Percentiles rank a stretch among this genome's conserved stretches.
Evolutionary conservation across 2,113 vertebrate species (phyloP).

Genomic region (Isurus oxyrinchus): DNA sequence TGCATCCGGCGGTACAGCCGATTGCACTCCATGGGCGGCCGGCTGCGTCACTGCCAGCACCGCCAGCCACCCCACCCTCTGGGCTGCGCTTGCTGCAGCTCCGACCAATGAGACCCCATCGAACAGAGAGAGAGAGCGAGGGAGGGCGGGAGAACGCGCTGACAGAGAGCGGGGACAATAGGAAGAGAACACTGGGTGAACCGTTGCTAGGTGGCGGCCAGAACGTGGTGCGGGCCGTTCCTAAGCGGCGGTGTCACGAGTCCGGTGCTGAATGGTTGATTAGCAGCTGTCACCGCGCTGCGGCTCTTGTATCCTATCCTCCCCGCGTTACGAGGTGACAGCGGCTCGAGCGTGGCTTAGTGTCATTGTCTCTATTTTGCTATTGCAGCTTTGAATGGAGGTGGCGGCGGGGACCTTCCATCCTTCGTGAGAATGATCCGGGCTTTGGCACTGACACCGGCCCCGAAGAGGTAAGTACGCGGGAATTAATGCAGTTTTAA

Average conservation of each 20-base stretch:
- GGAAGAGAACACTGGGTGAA: background rate
- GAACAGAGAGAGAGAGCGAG: background rate
- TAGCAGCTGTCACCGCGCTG: no score
- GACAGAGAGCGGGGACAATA: background rate
- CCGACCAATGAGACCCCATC: background rate
- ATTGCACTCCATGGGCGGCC: background rate
- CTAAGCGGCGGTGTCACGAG: background rate
- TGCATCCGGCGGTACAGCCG: background rate
- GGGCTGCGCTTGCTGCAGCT: background rate
- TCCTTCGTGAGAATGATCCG: background rate
- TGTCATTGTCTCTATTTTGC: no score
- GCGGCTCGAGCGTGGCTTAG: background rate
- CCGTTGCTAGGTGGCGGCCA: background rate
- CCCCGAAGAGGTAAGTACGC: background rate
- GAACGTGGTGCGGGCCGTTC: background rate
- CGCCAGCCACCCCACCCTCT: background rate
- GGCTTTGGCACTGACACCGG: background rate
- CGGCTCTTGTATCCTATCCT: no score
- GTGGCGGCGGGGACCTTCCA: no score
- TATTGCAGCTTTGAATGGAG: background rate
- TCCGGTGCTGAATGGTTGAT: no score
- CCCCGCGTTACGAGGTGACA: background rate
- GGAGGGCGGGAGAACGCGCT: background rate
- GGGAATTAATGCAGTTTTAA: background rate
- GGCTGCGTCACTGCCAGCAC: background rate